Percentiles rank a stretch among this genome's conserved stretches.
Evolutionary conservation across 53 echinoderm and acorn worm species (phyloP).

Genomic region (Stichopus horrens): DNA sequence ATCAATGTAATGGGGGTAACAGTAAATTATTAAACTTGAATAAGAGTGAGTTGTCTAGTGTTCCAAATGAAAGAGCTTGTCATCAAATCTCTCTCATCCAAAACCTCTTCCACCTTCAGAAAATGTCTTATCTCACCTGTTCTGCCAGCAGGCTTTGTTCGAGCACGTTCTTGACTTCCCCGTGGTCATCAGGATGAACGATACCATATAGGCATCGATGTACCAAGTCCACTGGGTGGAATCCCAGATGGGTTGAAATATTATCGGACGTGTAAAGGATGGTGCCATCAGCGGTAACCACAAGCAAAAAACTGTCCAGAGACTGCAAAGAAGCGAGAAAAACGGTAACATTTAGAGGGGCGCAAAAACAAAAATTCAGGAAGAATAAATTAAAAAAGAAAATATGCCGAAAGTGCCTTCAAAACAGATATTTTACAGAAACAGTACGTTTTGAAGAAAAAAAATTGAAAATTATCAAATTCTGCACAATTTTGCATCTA

Average conservation of each 20-base stretch:
- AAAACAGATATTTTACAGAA: too few relatives aligned
- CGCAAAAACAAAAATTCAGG: background rate
- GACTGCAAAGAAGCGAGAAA: constrained; percentile 51
- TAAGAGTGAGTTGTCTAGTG: too few relatives aligned
- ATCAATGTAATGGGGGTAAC: too few relatives aligned
- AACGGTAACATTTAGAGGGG: background rate
- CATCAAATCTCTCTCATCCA: too few relatives aligned
- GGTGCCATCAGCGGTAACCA: constrained; percentile 93
- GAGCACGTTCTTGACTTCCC: constrained; percentile 76
- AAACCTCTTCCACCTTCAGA: too few relatives aligned
- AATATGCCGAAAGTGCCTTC: background rate
- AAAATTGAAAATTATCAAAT: too few relatives aligned
- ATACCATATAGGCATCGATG: constrained; percentile 97
- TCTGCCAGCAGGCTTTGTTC: constrained; percentile 60
- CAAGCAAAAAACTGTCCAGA: constrained; percentile 85
- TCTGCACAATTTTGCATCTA: too few relatives aligned
- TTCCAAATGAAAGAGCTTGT: too few relatives aligned
- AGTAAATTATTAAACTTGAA: too few relatives aligned
- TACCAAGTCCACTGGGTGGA: constrained; percentile 93
- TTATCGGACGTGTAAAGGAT: constrained; percentile 95
- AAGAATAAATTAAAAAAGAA: background rate
- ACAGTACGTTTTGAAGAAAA: too few relatives aligned
- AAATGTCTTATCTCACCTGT: background rate
- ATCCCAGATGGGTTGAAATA: constrained; percentile 88
- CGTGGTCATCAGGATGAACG: constrained; percentile 94